A percentile compares a stretch with the other conserved stretches of the same genome.
Conservation (phyloP, 2,888 invertebrate genomes). For the Plebejus argus region DNA sequence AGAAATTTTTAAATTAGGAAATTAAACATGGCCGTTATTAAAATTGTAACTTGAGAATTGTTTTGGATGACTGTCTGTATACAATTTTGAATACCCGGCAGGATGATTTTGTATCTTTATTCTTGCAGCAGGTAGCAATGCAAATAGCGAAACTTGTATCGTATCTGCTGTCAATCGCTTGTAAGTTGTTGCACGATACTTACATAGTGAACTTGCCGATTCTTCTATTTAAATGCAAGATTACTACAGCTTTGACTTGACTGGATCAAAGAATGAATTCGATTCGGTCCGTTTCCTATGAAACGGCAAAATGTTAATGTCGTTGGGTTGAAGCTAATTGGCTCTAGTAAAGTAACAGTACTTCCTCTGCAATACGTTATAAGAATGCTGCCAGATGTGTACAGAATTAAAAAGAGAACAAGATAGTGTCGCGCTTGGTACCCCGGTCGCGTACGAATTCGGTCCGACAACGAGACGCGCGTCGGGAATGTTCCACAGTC, state of each 20-base stretch:
- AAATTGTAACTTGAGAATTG: background rate
- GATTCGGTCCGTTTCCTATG: background rate
- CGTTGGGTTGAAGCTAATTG: background rate
- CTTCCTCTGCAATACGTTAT: background rate
- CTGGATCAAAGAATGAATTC: background rate
- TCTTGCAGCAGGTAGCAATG: background rate
- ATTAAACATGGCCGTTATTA: background rate
- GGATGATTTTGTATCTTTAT: background rate
- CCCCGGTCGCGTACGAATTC: conserved; percentile 1
- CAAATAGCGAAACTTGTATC: background rate
- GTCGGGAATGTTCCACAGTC: conserved; percentile 17
- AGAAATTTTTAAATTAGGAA: background rate
- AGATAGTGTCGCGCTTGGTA: background rate
- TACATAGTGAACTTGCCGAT: background rate
- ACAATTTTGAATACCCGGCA: background rate
- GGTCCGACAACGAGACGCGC: conserved; percentile 13
- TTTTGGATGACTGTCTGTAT: background rate
- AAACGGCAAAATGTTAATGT: background rate
- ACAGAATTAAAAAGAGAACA: background rate
- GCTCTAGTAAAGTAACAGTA: background rate
- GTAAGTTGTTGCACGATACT: background rate
- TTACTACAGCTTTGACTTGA: background rate
- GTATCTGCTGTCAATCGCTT: background rate
- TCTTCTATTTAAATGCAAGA: background rate
- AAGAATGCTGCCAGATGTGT: background rate